Percentiles rank a stretch among this genome's conserved stretches.
These are phyloP conservation scores for Anastatus disparis DNA, from an alignment of 1,140 invertebrate species.

Conservation along the genomic window DNA sequence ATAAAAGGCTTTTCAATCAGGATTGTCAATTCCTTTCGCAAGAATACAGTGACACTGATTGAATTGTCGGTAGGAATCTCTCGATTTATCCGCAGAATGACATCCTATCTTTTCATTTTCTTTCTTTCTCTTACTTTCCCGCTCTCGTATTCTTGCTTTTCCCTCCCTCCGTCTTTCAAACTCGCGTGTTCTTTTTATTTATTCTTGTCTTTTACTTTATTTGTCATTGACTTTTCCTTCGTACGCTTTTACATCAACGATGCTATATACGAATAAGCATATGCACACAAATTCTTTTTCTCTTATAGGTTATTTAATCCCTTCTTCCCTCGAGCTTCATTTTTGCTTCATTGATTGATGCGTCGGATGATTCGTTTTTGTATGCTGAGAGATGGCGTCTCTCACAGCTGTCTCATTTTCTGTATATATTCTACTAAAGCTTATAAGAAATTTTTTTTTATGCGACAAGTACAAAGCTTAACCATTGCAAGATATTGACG, in stretches of 20 bases:
- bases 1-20: conserved; percentile 19
- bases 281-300: no score
- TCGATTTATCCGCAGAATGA: conserved; percentile 1
- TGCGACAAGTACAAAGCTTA: no score
- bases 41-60: conserved; percentile 32
- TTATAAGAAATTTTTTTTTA: no score
- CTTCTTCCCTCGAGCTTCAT: neutral
- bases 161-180: no score
- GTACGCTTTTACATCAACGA: neutral
- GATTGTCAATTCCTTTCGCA: conserved; percentile 11
- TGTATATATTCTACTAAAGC: no score
- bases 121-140: no score
- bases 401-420: no score
- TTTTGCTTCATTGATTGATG: conserved; percentile 8
- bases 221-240: conserved; percentile 11
- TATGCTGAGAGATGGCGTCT: neutral
- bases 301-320: conserved; percentile 3
- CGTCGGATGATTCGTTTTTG: neutral
- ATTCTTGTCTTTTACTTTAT: conserved; percentile 7
- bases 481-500: no score
- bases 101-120: neutral
- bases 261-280: no score
- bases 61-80: conserved; percentile 38
- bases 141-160: no score
- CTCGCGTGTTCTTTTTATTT: neutral